These are phyloP conservation scores for Lasioglossum figueresi DNA, from an alignment of 2,888 invertebrate species.

Conservation along the genomic window DNA sequence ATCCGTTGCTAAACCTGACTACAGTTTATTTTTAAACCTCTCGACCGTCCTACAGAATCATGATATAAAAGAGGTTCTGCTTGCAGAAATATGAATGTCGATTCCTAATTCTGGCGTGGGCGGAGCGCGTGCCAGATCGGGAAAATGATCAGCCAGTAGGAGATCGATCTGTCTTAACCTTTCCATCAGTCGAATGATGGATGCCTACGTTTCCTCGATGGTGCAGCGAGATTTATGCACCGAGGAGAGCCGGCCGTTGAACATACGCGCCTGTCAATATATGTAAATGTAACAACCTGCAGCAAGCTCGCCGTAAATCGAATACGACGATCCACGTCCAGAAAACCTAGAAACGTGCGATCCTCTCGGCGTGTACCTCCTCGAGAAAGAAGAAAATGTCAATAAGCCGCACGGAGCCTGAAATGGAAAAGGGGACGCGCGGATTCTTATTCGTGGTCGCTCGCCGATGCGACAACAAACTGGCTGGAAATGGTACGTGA, in stretches of 20 bases:
- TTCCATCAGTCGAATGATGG: constrained; percentile 52
- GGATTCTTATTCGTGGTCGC: background rate
- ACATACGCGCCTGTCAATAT: constrained; percentile 54
- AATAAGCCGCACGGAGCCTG: background rate
- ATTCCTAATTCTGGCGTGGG: background rate
- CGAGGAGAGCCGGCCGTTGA: constrained; percentile 32
- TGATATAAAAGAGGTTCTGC: background rate
- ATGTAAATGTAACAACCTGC: constrained; percentile 50
- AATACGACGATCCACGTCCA: constrained; percentile 46
- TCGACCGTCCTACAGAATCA: no score
- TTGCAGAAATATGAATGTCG: background rate
- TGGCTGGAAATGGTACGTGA: constrained; percentile 22
- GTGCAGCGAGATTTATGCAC: constrained; percentile 52
- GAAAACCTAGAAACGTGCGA: constrained; percentile 27
- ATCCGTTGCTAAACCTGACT: no score
- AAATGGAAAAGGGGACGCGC: background rate
- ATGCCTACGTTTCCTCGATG: constrained; percentile 46
- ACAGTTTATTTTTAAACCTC: no score
- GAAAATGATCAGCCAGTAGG: constrained; percentile 19
- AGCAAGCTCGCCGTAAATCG: constrained; percentile 44
- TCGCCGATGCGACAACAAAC: constrained; percentile 18
- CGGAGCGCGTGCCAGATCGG: background rate
- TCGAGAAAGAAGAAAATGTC: constrained; percentile 6
- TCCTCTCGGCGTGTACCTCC: background rate
- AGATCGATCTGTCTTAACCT: constrained; percentile 55